Percentiles rank a stretch among this genome's conserved stretches.
Conservation (phyloP, 2,888 invertebrate genomes). For the Brachyopa scutellaris region DNA sequence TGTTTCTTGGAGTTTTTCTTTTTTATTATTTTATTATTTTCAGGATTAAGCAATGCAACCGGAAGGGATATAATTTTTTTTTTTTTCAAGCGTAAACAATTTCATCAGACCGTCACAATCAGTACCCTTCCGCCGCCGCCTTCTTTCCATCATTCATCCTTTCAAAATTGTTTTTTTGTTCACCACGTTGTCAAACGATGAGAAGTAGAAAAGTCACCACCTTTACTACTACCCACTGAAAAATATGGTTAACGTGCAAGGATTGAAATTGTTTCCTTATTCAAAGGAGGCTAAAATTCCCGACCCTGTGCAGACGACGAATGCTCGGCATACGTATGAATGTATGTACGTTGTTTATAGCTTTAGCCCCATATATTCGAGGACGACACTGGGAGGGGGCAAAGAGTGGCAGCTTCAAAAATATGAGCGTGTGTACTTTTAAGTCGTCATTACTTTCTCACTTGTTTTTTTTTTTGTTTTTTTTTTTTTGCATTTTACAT, state of each 20-base stretch:
- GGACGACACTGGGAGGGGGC: neutral
- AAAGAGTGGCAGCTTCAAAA: neutral
- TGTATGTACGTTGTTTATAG: neutral
- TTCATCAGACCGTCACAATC: conserved; percentile 20
- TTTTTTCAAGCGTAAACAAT: conserved; percentile 20
- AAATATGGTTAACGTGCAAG: conserved; percentile 7
- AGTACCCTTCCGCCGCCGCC: neutral
- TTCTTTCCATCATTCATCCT: conserved; percentile 7
- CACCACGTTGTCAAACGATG: conserved; percentile 12
- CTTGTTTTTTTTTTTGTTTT: no score
- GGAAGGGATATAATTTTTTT: conserved; percentile 17
- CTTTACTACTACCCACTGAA: conserved; percentile 4
- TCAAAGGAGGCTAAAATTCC: no score
- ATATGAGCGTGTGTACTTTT: neutral
- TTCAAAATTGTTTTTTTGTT: neutral
- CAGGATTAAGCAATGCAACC: conserved; percentile 6
- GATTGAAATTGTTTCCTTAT: conserved; percentile 21
- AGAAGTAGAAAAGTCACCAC: conserved; percentile 13
- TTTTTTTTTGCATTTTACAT: neutral
- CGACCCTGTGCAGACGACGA: no score
- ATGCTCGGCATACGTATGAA: no score
- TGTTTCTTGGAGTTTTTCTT: neutral
- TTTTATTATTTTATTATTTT: neutral
- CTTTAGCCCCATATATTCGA: neutral
- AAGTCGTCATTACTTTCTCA: neutral